Evolutionary conservation across 2,797 vertebrate species (phyloP).

Genomic region (Sebastes cheni): DNA sequence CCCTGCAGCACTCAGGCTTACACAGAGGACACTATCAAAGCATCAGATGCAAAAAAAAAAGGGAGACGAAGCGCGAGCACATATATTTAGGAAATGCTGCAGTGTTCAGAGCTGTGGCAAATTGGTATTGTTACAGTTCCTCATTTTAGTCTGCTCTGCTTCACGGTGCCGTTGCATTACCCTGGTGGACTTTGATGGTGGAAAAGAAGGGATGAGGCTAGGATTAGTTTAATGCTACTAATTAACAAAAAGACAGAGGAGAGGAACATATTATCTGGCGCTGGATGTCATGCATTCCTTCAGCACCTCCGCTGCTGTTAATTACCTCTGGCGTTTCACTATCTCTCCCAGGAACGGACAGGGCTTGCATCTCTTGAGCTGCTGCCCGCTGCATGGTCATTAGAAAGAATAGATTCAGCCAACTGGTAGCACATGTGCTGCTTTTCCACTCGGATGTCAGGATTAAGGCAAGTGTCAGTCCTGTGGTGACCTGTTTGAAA

Average conservation of each 20-base stretch:
- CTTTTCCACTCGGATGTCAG: conserved; percentile 19
- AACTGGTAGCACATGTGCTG: conserved; percentile 14
- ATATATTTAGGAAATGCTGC: conserved; percentile 72
- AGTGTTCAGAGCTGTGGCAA: conserved; percentile 61
- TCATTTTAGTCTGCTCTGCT: conserved; percentile 61
- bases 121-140: conserved; percentile 65
- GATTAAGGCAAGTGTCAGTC: conserved; percentile 20
- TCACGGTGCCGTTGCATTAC: conserved; percentile 57
- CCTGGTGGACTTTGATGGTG: conserved; percentile 67
- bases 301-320: conserved; percentile 71
- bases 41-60: conserved; percentile 45
- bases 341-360: conserved; percentile 60
- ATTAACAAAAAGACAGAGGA: conserved; percentile 75
- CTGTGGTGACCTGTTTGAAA: background rate
- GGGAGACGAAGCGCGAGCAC: conserved; percentile 35
- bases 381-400: conserved; percentile 56
- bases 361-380: conserved; percentile 54
- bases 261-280: conserved; percentile 61
- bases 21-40: conserved; percentile 74
- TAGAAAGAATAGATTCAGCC: conserved; percentile 55
- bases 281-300: conserved; percentile 66
- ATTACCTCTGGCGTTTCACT: conserved; percentile 69
- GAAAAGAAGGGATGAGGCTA: conserved; percentile 53
- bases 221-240: conserved; percentile 79
- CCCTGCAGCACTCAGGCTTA: conserved; percentile 62